phyloP scores from a whole-genome alignment of 1,140 invertebrate genomes.

The Phymorhynchus buccinoides region DNA sequence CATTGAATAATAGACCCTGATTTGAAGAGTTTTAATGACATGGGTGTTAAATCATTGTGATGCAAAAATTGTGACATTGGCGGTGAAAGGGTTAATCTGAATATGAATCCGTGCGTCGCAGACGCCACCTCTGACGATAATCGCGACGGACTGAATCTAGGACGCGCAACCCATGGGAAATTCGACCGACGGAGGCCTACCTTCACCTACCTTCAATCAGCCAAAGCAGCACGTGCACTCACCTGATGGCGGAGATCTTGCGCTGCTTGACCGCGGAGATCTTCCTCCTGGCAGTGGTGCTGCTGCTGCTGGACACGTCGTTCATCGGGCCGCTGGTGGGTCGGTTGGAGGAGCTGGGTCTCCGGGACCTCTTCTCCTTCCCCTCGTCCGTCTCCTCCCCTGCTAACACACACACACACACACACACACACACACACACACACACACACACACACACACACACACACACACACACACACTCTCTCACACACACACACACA shows the following conservation, averaged over 20 bases:
- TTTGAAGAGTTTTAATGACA: no score
- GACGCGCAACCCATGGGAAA: no score
- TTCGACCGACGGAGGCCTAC: no score
- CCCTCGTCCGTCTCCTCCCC: neutral
- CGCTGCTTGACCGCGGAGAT: neutral
- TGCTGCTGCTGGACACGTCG: neutral
- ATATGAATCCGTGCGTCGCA: no score
- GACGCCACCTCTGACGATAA: no score
- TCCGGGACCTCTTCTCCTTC: conserved; percentile 18
- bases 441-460: neutral
- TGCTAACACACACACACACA: neutral
- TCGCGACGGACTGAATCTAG: no score
- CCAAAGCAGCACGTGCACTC: neutral
- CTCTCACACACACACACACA: neutral
- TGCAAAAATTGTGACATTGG: no score
- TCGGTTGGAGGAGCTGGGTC: conserved; percentile 6
- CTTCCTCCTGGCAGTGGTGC: neutral
- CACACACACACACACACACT: neutral
- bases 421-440: neutral
- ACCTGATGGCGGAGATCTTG: conserved; percentile 25
- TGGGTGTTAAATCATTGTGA: no score
- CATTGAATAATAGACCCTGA: no score
- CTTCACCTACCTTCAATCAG: no score
- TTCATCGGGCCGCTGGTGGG: neutral
- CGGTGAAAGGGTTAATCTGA: no score